phyloP scores from a whole-genome alignment of 2,113 vertebrate genomes.

The Ia io region DNA sequence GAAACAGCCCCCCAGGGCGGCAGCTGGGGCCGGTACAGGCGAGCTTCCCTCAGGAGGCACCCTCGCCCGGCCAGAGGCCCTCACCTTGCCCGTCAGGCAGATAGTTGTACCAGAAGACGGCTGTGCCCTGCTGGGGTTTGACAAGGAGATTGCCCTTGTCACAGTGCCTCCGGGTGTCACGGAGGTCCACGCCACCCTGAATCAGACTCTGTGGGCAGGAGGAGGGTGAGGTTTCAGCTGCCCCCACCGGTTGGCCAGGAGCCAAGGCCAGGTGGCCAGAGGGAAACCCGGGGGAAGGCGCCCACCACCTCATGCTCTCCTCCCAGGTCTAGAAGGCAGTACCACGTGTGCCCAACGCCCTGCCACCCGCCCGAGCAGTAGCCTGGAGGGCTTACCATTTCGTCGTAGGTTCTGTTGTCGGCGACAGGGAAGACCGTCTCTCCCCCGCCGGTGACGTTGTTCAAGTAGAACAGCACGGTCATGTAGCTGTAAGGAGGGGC shows the following conservation, averaged over 20 bases:
- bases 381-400: conserved; percentile 84
- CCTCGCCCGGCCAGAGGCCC: neutral
- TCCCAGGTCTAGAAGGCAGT: neutral
- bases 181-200: conserved; percentile 92
- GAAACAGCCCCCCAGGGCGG: neutral
- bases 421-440: conserved; percentile 95
- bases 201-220: conserved; percentile 88
- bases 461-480: conserved; percentile 94
- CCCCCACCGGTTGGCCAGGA: neutral
- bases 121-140: conserved; percentile 91
- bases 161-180: conserved; percentile 94
- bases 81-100: conserved; percentile 96
- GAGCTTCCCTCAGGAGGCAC: neutral
- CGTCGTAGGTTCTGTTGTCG: conserved; percentile 95
- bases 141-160: conserved; percentile 92
- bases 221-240: neutral
- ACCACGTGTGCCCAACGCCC: neutral
- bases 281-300: neutral
- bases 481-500: conserved; percentile 88
- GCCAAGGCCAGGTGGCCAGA: neutral
- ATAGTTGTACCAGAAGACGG: conserved; percentile 98
- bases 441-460: conserved; percentile 91
- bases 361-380: neutral
- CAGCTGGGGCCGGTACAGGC: neutral
- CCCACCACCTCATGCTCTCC: neutral